phyloP scores from a whole-genome alignment of 2,888 invertebrate genomes.

The Deilephila porcellus region DNA sequence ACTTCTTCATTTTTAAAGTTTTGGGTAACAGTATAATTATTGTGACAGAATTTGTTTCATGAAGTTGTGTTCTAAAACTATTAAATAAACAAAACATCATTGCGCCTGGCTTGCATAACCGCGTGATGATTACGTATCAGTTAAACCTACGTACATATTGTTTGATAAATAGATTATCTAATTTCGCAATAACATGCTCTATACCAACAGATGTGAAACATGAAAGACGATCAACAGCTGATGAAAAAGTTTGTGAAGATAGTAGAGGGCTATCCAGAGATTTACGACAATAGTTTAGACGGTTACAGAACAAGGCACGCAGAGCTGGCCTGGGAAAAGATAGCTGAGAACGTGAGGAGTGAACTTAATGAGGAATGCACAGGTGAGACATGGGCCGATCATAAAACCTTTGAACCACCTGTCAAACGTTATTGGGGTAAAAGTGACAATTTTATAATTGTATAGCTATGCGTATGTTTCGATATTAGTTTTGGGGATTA shows the following conservation, averaged over 20 bases:
- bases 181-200: neutral
- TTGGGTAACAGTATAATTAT: too few relatives aligned
- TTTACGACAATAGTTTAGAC: conserved; percentile 75
- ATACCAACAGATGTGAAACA: conserved; percentile 40
- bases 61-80: too few relatives aligned
- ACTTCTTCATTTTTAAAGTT: too few relatives aligned
- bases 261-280: conserved; percentile 73
- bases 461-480: neutral
- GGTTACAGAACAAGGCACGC: conserved; percentile 62
- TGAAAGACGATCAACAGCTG: conserved; percentile 74
- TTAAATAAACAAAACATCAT: neutral
- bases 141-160: neutral
- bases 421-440: conserved; percentile 1
- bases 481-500: neutral
- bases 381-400: conserved; percentile 41
- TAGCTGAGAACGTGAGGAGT: conserved; percentile 44
- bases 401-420: conserved; percentile 18
- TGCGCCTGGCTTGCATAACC: neutral
- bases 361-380: conserved; percentile 54
- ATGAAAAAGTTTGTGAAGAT: conserved; percentile 78
- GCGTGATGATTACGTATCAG: conserved; percentile 1
- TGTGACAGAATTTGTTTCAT: too few relatives aligned
- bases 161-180: neutral
- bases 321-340: conserved; percentile 50
- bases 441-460: neutral